Evolutionary conservation across 2,113 vertebrate species (phyloP).

Genomic region (Poicephalus meyeri): DNA sequence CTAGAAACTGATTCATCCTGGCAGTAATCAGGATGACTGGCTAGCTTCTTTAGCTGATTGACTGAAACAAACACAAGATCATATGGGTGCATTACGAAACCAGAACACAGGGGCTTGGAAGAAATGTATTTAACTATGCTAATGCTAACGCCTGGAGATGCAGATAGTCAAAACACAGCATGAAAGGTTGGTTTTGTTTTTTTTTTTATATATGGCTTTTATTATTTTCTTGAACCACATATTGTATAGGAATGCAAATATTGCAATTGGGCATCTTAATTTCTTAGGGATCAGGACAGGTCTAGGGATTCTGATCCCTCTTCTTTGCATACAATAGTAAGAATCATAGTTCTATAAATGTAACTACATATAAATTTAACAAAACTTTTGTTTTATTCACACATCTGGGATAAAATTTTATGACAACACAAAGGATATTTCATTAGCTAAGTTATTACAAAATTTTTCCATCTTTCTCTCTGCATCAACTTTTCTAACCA

Average conservation of each 20-base stretch:
- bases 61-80: conserved; percentile 12
- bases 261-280: background rate
- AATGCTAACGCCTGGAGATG: background rate
- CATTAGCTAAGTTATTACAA: background rate
- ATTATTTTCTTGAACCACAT: background rate
- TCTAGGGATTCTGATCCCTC: background rate
- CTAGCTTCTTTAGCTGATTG: conserved; percentile 1
- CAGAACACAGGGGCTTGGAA: background rate
- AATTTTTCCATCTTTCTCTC: background rate
- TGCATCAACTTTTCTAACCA: background rate
- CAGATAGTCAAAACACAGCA: background rate
- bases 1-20: conserved; percentile 40
- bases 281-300: background rate
- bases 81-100: background rate
- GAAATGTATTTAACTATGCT: background rate
- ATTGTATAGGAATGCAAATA: background rate
- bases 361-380: background rate
- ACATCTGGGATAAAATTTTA: background rate
- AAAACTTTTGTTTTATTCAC: background rate
- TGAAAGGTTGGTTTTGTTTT: fast-evolving
- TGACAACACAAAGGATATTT: background rate
- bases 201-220: background rate
- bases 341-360: background rate
- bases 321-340: background rate
- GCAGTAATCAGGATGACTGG: conserved; percentile 48